A percentile compares a stretch with the other conserved stretches of the same genome.
These are phyloP conservation scores for Caenorhabditis brenneri DNA, from an alignment of 1,140 invertebrate genomes.

Conservation along the genomic window DNA sequence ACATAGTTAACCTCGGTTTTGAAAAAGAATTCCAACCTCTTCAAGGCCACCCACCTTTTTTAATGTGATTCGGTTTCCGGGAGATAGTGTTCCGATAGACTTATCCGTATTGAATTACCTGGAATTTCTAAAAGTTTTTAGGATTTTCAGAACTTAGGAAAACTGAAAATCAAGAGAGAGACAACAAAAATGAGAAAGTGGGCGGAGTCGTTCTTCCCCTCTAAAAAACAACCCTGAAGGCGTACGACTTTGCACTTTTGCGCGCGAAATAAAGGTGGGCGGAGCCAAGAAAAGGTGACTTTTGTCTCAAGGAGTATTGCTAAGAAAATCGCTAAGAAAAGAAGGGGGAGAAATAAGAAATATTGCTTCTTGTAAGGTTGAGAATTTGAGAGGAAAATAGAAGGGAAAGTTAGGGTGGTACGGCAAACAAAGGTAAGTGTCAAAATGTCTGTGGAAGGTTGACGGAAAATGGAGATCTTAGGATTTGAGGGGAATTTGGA, in stretches of 20 bases:
- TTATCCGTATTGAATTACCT: not conserved
- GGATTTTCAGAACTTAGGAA: no score
- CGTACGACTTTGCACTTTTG: no score
- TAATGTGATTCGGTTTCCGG: not conserved
- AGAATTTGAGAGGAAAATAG: not conserved
- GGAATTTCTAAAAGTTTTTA: not conserved
- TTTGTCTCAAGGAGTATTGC: not conserved
- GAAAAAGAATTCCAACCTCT: not conserved
- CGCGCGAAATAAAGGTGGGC: not conserved
- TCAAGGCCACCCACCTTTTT: constrained; percentile 6
- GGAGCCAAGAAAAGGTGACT: not conserved
- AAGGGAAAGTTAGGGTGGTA: no score
- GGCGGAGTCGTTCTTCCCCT: not conserved
- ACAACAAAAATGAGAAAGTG: not conserved
- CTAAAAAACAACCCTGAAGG: no score
- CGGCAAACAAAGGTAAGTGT: no score
- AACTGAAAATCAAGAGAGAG: not conserved
- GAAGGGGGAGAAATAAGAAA: not conserved
- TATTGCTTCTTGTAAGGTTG: not conserved
- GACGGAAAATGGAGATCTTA: no score
- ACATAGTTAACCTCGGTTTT: constrained; percentile 34
- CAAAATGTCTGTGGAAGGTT: not conserved
- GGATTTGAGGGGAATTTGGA: no score
- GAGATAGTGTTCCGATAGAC: not conserved
- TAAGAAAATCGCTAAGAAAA: not conserved